These are phyloP conservation scores for Bubo blakistoni DNA, from an alignment of 2,113 vertebrate species.

Conservation along the genomic window DNA sequence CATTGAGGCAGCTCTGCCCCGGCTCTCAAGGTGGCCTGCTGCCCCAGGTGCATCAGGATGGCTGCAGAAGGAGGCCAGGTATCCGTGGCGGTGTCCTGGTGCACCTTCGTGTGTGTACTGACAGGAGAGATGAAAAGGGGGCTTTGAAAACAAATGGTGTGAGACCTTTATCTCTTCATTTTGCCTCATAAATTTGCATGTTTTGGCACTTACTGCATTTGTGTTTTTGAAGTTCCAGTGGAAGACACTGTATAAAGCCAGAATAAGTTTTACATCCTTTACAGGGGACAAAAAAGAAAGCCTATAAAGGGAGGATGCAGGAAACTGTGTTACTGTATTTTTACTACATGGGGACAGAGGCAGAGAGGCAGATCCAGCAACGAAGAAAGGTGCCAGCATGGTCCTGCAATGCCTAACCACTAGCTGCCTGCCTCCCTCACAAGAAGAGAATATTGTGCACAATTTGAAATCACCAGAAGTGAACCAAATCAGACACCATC, in stretches of 20 bases:
- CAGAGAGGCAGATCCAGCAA: background rate
- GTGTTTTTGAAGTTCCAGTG: background rate
- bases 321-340: background rate
- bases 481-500: background rate
- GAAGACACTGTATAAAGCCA: background rate
- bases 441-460: background rate
- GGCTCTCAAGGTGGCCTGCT: background rate
- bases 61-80: background rate
- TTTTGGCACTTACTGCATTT: background rate
- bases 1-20: background rate
- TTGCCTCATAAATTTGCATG: background rate
- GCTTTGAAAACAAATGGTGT: background rate
- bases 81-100: accelerated
- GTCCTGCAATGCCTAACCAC: background rate
- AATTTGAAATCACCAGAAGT: background rate
- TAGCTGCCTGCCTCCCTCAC: background rate
- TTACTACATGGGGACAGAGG: background rate
- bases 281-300: background rate
- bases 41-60: background rate
- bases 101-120: background rate
- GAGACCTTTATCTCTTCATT: background rate
- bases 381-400: background rate
- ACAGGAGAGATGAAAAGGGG: background rate
- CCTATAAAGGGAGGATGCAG: background rate
- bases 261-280: background rate